Evolutionary conservation across 2,888 invertebrate genomes (phyloP).

Genomic region (Gnatocerus cornutus): DNA sequence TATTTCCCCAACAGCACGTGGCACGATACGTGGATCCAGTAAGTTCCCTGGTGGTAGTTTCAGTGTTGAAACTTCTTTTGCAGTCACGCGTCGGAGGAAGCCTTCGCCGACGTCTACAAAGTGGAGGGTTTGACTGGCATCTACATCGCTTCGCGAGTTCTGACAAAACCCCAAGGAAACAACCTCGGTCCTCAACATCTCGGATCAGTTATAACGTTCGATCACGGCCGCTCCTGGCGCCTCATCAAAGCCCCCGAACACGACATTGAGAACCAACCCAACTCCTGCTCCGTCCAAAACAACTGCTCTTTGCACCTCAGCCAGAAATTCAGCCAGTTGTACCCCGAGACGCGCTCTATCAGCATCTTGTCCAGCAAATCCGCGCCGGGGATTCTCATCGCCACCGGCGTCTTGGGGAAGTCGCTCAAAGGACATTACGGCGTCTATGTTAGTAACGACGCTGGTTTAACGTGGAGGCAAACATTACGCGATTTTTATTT

Average conservation of each 20-base stretch:
- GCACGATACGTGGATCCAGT: conserved; percentile 89
- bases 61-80: too few relatives aligned
- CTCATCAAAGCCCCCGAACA: conserved; percentile 81
- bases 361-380: conserved; percentile 90
- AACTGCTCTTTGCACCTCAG: conserved; percentile 91
- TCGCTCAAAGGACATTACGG: conserved; percentile 87
- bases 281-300: conserved; percentile 77
- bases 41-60: too few relatives aligned
- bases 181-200: conserved; percentile 84
- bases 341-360: conserved; percentile 85
- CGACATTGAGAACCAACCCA: conserved; percentile 80
- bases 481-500: conserved; percentile 85
- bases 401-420: conserved; percentile 86
- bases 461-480: conserved; percentile 86
- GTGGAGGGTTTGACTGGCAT: conserved; percentile 91
- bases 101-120: conserved; percentile 91
- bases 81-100: conserved; percentile 85
- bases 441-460: conserved; percentile 87
- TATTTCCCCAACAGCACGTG: conserved; percentile 89
- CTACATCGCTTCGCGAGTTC: conserved; percentile 89
- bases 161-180: conserved; percentile 73
- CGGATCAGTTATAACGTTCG: conserved; percentile 86
- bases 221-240: conserved; percentile 90
- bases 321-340: conserved; percentile 88
- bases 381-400: conserved; percentile 91